phyloP scores from a whole-genome alignment of 1,140 invertebrate genomes.

The Lucilia sericata region DNA sequence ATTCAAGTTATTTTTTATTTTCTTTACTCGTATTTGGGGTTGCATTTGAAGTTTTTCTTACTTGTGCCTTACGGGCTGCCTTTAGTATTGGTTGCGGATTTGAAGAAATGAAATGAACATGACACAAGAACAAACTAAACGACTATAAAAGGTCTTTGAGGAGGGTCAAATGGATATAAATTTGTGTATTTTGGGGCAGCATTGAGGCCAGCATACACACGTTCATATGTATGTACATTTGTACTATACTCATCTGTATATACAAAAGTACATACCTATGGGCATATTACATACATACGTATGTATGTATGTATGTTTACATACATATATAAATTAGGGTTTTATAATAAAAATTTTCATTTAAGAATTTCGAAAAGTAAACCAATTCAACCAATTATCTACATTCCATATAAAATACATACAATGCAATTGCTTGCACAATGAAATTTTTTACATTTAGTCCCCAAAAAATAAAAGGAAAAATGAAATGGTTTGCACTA shows the following conservation, averaged over 20 bases:
- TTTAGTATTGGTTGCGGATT: slow-evolving; percentile 51
- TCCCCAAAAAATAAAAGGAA: too few species aligned
- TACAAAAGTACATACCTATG: background rate
- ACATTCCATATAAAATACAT: too few species aligned
- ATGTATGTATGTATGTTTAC: too few species aligned
- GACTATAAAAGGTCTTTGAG: slow-evolving; percentile 68
- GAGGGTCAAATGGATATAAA: slow-evolving; percentile 69
- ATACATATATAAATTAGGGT: too few species aligned
- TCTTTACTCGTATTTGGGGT: slow-evolving; percentile 44
- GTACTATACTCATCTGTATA: background rate
- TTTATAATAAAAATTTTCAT: too few species aligned
- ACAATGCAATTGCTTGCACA: too few species aligned
- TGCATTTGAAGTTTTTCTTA: slow-evolving; percentile 45
- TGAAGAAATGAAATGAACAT: slow-evolving; percentile 67
- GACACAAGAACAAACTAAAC: slow-evolving; percentile 66
- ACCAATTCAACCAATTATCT: too few species aligned
- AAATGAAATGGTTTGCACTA: too few species aligned
- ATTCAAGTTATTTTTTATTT: background rate
- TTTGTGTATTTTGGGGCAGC: slow-evolving; percentile 55
- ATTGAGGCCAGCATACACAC: slow-evolving; percentile 2
- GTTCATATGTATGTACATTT: background rate
- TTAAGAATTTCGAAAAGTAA: too few species aligned
- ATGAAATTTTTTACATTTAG: too few species aligned
- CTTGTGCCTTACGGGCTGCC: slow-evolving; percentile 50
- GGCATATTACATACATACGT: background rate